Base-by-base conservation (phyloP, 1,140 invertebrate genomes). In the Zaprionus tsacasi region DNA sequence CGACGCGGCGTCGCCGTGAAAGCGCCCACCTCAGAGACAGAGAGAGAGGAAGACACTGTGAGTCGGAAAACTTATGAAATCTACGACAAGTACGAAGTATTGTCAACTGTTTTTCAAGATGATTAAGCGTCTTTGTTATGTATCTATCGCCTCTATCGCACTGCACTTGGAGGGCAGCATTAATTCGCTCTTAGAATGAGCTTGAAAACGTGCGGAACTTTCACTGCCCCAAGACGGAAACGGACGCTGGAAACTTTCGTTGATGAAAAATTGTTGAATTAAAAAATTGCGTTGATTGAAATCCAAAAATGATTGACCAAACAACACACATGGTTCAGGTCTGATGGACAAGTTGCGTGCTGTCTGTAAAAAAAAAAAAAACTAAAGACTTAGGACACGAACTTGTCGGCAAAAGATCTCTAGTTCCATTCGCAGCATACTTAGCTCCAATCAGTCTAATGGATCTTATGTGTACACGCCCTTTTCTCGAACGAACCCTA, bases 91-190 rank as follows among this genome's bases (percentile, higher is more conserved):
- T 48, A 27, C 43, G 64, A 36, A 35, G 50, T 70, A 75, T 83
- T 88, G 85, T 88, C 83, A 88, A 89, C 85, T 78, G 81, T 76
- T 81, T 88, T 89, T 89, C 78, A 85, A 88, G 63, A 72, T 88
- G 83, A 89, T 89, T 78, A 88, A 70, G 83, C 80, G 68, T 57
- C 63, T 79, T 73, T 79, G 78, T 72, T 36, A 17, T 4, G 43
- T 36, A 7, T 27, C 6, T 35, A n/a, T 10, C n/a, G 50, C 33
- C 63, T 21, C 21, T 2, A 50, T 65, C 55, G 43, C n/a, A n/a
- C 1, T 27, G 21, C 27, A 55, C 27, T 55, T 48, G 27, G 66
- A 60, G 77, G 71, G 79, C 72, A 66, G 65, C 81, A 85, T 78
- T 83, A 81, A 78, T 75, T 86, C 78, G 82, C 63, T 74, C 81